These are phyloP conservation scores for Tolypeutes matacus DNA, from an alignment of 2,797 vertebrate species.

Conservation along the genomic window DNA sequence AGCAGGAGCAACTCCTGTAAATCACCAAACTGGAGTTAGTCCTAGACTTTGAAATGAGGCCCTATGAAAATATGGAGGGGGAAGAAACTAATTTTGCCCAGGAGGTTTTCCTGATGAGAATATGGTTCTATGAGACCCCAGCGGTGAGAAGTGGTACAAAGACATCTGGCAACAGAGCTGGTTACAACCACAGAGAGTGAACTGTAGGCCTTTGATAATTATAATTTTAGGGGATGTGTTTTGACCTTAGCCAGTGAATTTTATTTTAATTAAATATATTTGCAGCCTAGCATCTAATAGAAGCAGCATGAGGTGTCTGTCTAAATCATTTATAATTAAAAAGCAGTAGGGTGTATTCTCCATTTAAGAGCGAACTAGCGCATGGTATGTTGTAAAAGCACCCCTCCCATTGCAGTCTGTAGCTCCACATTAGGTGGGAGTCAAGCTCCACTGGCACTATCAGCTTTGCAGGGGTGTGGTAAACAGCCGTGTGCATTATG, in stretches of 20 bases:
- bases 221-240: neutral
- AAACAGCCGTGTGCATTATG: neutral
- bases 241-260: neutral
- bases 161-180: neutral
- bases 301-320: neutral
- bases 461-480: neutral
- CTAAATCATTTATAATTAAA: neutral
- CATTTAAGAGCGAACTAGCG: neutral
- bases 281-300: neutral
- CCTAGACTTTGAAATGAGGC: neutral
- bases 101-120: neutral
- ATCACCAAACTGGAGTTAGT: neutral
- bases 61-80: neutral
- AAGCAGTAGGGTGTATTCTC: neutral
- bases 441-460: rapidly evolving
- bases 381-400: neutral
- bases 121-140: neutral
- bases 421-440: neutral
- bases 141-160: neutral
- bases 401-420: neutral
- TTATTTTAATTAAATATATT: neutral
- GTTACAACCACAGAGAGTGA: neutral
- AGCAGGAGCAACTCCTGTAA: neutral
- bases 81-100: neutral
- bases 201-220: neutral